Conservation (phyloP, 2,797 vertebrate species). For the Luscinia luscinia region DNA sequence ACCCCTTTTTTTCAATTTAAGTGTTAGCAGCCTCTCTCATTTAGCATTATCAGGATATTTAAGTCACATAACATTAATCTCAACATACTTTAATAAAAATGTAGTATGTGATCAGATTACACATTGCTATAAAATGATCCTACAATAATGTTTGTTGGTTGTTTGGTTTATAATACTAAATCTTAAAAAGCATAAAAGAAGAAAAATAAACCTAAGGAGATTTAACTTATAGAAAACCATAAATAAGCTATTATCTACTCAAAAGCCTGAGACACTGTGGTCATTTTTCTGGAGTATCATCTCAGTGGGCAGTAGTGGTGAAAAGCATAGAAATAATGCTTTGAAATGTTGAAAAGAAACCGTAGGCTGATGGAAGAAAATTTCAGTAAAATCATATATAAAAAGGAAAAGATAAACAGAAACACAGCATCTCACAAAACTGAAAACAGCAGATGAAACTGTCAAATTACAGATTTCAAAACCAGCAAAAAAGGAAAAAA, state of each 20-base stretch:
- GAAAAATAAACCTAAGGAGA: neutral
- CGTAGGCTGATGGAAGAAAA: neutral
- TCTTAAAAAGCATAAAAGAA: neutral
- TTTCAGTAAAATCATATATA: neutral
- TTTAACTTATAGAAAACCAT: neutral
- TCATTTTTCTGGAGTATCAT: neutral
- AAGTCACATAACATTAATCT: neutral
- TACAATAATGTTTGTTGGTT: neutral
- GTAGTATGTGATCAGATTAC: neutral
- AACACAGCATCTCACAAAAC: neutral
- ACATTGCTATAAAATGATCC: neutral
- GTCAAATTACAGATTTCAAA: neutral
- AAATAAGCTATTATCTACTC: neutral
- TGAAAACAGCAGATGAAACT: neutral
- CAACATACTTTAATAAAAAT: neutral
- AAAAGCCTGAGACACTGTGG: neutral
- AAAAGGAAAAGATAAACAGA: neutral
- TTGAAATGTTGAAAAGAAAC: neutral
- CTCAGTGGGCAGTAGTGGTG: neutral
- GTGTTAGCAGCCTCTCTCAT: neutral
- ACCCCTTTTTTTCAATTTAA: neutral
- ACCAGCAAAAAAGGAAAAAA: neutral
- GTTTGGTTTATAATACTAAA: neutral
- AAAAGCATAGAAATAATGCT: neutral
- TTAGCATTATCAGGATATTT: neutral